phyloP scores from a whole-genome alignment of 1,140 invertebrate species.

The Lepidurus couesii region DNA sequence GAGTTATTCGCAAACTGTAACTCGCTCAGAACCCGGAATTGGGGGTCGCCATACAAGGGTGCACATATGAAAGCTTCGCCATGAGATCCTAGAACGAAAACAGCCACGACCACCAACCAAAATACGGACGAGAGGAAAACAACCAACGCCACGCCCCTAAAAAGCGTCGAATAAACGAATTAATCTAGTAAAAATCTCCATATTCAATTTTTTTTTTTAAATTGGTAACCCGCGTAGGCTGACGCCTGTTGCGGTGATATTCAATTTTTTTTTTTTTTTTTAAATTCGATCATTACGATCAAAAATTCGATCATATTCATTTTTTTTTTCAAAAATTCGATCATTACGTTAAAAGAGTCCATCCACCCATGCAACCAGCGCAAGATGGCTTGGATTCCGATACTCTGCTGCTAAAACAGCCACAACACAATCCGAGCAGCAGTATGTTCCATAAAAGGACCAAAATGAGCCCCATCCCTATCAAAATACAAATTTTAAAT shows the following conservation, averaged over 20 bases:
- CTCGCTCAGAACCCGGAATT: slow-evolving; percentile 54
- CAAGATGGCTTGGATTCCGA: neutral
- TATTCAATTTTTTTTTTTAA: neutral
- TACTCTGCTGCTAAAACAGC: neutral
- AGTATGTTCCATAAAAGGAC: neutral
- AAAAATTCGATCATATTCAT: too few species aligned
- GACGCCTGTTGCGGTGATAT: too few species aligned
- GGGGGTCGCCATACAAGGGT: slow-evolving; percentile 54
- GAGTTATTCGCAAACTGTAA: slow-evolving; percentile 42
- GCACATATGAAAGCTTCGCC: slow-evolving; percentile 53
- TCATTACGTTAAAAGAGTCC: neutral
- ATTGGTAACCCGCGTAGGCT: too few species aligned
- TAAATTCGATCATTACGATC: too few species aligned
- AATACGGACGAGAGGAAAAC: slow-evolving; percentile 36
- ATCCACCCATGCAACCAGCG: slow-evolving; percentile 5
- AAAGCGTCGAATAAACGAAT: neutral
- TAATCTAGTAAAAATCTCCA: neutral
- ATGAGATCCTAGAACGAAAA: slow-evolving; percentile 40
- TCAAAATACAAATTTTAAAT: neutral
- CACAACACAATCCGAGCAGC: neutral
- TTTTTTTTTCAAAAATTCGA: neutral
- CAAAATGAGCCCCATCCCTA: neutral
- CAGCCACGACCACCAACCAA: slow-evolving; percentile 38
- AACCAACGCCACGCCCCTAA: slow-evolving; percentile 31
- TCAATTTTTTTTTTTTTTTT: too few species aligned